These are phyloP conservation scores for Prosopocoilus inquinatus DNA, from an alignment of 2,888 invertebrate genomes.

Conservation along the genomic window DNA sequence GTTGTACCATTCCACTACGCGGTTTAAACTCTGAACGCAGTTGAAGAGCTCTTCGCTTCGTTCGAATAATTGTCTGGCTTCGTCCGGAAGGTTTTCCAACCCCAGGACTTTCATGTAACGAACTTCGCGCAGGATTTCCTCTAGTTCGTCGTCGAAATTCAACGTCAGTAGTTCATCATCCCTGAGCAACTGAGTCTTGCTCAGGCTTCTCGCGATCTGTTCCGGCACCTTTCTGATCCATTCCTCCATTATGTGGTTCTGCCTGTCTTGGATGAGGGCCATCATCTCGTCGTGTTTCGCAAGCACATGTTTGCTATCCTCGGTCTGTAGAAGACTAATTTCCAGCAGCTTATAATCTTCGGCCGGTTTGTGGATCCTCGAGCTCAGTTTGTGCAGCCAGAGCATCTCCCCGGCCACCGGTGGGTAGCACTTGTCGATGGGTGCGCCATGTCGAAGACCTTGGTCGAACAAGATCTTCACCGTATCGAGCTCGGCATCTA, in stretches of 20 bases:
- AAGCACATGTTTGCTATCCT: conserved; percentile 56
- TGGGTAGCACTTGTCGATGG: conserved; percentile 69
- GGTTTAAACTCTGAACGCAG: conserved; percentile 46
- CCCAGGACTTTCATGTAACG: conserved; percentile 63
- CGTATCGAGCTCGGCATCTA: conserved; percentile 63
- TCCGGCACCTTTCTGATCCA: conserved; percentile 70
- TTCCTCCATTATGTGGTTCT: conserved; percentile 61
- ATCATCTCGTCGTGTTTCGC: conserved; percentile 68
- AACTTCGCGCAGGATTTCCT: conserved; percentile 75
- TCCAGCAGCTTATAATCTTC: conserved; percentile 64
- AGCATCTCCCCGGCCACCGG: conserved; percentile 69
- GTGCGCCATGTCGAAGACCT: conserved; percentile 54
- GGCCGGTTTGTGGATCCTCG: conserved; percentile 59
- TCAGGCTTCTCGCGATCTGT: conserved; percentile 62
- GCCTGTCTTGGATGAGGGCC: conserved; percentile 61
- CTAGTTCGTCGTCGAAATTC: conserved; percentile 70
- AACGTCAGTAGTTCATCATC: conserved; percentile 57
- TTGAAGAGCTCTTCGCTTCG: conserved; percentile 66
- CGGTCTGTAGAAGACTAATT: conserved; percentile 58
- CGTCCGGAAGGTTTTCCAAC: conserved; percentile 58
- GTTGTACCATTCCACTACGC: conserved; percentile 82
- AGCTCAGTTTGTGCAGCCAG: conserved; percentile 67
- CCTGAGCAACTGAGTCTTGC: conserved; percentile 61
- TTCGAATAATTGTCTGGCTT: conserved; percentile 60
- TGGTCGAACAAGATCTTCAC: conserved; percentile 65